Base-by-base conservation (phyloP, 2,797 vertebrate genomes). In the Danio albolineatus region DNA sequence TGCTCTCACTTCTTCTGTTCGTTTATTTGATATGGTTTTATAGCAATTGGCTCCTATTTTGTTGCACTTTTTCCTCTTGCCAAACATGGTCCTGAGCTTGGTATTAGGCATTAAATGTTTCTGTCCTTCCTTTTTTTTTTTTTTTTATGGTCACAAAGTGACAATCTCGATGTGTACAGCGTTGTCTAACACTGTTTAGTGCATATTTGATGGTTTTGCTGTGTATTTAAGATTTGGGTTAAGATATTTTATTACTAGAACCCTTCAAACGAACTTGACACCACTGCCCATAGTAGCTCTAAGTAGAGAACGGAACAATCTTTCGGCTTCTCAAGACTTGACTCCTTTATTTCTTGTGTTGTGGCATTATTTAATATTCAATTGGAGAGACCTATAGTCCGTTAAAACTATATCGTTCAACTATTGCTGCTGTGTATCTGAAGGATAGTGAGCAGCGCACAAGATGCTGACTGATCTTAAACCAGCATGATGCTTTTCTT, bases 401-500 rank as follows among this genome's bases (percentile, higher is more conserved):
- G 8, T 82, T 44, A 61, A 49, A 44, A 48, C 69, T 59, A 89
- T 87, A 48, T 74, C 69, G 73, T 80, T 78, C 79, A 85, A 54
- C 48, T 79, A 73, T 44, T 82, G 66, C 48, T 41, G 84, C 85
- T 85, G 78, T 61, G 59, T 60, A 64, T 79, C 73, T 82, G 81
- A 85, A 14, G 74, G 66, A 51, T 73, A 64, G 36, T n/a, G 56
- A 83, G 88, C 88, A 81, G 75, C 61, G 43, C 36, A 69, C 84
- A 81, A 79, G 79, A 79, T 51, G 60, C 49, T 43, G 54, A 69
- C 76, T 69, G 70, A 83, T 88, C 88, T 89, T 81, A 88, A 90
- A 93, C 92, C 92, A 93, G 92, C 91, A 92, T 90, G 83, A 73
- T 91, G 62, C 28, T 84, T 83, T 88, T 80, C 79, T 89, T 87